Base-by-base conservation (phyloP, 2,888 invertebrate species). In the Epinotia demarniana region DNA sequence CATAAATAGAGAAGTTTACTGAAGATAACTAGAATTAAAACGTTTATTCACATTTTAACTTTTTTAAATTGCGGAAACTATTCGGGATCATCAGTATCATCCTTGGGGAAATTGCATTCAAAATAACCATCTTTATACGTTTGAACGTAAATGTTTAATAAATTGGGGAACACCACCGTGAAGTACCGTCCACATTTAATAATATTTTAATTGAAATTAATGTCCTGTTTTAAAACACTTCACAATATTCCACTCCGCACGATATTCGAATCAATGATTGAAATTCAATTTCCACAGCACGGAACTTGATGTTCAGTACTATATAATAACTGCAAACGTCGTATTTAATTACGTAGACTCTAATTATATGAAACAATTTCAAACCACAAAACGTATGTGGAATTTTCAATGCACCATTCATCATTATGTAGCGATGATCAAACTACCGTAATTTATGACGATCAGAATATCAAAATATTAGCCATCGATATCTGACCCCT, bases 291-390 rank as follows among this genome's bases (percentile, higher is more conserved):
- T 39, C 5, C 27, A 39, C 13, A 57, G 19, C 19, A 55, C 13
- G 1, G 33, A 19, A 19, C n/a, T 39, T 16, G 6, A 19, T 57
- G 27, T 39, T 68, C 55, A 39, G 39, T 13, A 39, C 18, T 55
- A 55, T 33, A 39, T 67, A n/a, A n/a, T 46, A 27, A 23, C 16
- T 49, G 53, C 18, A 60, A 66, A 67, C 60, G 5, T 16, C 13
- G 16, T 16, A 68, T 39, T 43, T 9, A 62, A 62, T 68, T 64
- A 46, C 16, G n/a, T 46, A 12, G n/a, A 43, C 13, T 39, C 49
- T 61, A 55, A 73, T 73, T 63, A 62, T n/a, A 55, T 57, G 16
- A 73, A 57, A 68, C 67, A 39, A 57, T 33, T 57, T 46, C 27
- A 11, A 33, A 66, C 49, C 27, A 19, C 39, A 55, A n/a, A 67